Conservation (phyloP, 2,113 vertebrate species). For the Grallaria varia region DNA sequence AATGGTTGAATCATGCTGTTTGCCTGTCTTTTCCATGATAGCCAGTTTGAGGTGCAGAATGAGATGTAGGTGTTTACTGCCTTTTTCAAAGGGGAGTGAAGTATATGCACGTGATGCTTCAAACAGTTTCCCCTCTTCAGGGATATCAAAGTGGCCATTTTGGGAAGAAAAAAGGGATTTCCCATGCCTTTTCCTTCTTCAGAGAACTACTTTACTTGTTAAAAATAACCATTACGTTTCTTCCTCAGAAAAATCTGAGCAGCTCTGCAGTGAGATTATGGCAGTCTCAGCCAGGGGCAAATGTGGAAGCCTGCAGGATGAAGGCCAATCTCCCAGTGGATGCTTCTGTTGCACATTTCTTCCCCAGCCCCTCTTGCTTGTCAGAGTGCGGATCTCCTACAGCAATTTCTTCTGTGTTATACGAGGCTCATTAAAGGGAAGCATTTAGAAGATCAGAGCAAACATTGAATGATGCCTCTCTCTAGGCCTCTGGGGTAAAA, state of each 20-base stretch:
- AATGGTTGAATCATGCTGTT: constrained; percentile 1
- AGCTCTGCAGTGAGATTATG: not conserved
- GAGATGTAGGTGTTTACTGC: not conserved
- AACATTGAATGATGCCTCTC: accelerated
- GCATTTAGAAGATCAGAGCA: not conserved
- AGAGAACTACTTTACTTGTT: not conserved
- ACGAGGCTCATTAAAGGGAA: not conserved
- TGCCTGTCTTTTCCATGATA: not conserved
- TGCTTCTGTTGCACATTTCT: not conserved
- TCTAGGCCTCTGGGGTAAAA: not conserved
- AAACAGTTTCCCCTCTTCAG: not conserved
- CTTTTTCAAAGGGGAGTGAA: not conserved
- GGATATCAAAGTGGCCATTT: not conserved
- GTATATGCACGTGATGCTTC: not conserved
- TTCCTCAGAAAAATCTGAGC: not conserved
- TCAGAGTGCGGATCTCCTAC: not conserved
- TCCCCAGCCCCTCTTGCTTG: not conserved
- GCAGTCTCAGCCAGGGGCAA: not conserved
- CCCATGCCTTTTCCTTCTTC: not conserved
- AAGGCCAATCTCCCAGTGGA: not conserved
- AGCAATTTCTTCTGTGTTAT: not conserved
- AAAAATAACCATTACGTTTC: not conserved
- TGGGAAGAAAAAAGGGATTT: not conserved
- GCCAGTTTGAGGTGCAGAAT: not conserved
- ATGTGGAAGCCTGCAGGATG: too few relatives aligned